A percentile compares a stretch with the other conserved stretches of the same genome.
These are phyloP conservation scores for Mythimna albipuncta DNA, from an alignment of 2,888 invertebrate species.

Conservation along the genomic window DNA sequence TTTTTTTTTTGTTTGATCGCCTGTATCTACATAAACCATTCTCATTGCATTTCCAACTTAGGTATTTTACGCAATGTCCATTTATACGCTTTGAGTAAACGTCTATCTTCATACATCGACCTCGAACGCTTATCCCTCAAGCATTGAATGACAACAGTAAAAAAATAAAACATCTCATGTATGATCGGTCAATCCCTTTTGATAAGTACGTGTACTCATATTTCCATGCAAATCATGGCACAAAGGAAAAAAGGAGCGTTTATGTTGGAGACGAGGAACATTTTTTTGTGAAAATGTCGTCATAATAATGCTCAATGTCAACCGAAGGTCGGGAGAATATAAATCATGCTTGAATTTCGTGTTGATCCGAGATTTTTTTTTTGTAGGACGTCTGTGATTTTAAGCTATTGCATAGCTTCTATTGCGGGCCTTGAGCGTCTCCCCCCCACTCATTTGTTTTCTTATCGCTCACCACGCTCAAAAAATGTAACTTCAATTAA, in stretches of 20 bases:
- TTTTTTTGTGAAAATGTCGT: slow-evolving; percentile 35
- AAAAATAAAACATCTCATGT: slow-evolving; percentile 23
- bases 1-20: too few species aligned
- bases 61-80: too few species aligned
- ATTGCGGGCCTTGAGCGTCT: too few species aligned
- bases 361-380: background rate
- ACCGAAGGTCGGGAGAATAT: slow-evolving; percentile 42
- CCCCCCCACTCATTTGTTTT: too few species aligned
- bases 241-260: slow-evolving; percentile 8
- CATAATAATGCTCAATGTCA: slow-evolving; percentile 38
- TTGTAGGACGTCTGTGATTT: background rate
- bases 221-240: slow-evolving; percentile 44
- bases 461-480: too few species aligned
- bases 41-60: too few species aligned
- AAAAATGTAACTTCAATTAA: too few species aligned
- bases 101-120: background rate
- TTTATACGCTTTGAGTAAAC: background rate
- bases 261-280: slow-evolving; percentile 9
- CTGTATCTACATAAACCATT: too few species aligned
- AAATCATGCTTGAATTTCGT: slow-evolving; percentile 19
- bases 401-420: too few species aligned
- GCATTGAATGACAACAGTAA: background rate
- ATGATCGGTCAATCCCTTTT: slow-evolving; percentile 40
- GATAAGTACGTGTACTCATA: slow-evolving; percentile 25
- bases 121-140: background rate